Evolutionary conservation across 2,113 vertebrate species (phyloP), one percentile per base, ranked within the genome.

Genomic region (Mus spicilegus): DNA sequence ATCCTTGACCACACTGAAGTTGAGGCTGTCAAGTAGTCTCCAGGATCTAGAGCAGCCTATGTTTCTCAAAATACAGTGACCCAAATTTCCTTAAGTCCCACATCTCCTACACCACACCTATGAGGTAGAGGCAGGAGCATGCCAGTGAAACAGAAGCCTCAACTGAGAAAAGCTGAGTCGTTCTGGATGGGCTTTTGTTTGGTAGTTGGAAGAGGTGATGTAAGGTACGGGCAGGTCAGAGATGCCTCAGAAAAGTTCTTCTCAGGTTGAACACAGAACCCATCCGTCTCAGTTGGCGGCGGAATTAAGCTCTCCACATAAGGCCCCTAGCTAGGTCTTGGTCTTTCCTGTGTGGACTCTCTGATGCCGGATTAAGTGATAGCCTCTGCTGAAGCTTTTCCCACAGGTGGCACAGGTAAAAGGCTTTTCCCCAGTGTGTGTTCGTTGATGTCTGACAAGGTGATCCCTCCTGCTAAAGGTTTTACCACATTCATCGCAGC

Each of bases 301-400:
- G 36, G 4, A 95, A 33, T 28, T 51, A 14, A 49, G 77, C 70
- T 26, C 39, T 73, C 81, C 70, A 72, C 3, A 5, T 20, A 5
- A 0, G 24, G 84, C 49, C 7, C 12, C 76, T 30, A 36, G 76
- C 94, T 96, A 97, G 19, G 95, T 91, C 93, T 97, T 97, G 19
- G 93, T 91, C 93, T 97, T 97, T 85, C 46, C 95, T 69, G 96
- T 93, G 72, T 97, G 98, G 70, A 91, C 96, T 90, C 98, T 97
- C 89, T 97, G 97, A 88, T 97, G 97, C 86, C 97, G 96, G 89
- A 98, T 96, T 90, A 98, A 92, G 65, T 98, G 97, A 77, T 98
- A 98, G 2, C 98, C 98, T 87, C 98, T 97, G 36, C 98, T 96
- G 93, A 98, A 98, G 82, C 97, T 97, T 58, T 98, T 98, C 13